Evolutionary conservation across 2,888 invertebrate species (phyloP).

Genomic region (Allygus modestus): DNA sequence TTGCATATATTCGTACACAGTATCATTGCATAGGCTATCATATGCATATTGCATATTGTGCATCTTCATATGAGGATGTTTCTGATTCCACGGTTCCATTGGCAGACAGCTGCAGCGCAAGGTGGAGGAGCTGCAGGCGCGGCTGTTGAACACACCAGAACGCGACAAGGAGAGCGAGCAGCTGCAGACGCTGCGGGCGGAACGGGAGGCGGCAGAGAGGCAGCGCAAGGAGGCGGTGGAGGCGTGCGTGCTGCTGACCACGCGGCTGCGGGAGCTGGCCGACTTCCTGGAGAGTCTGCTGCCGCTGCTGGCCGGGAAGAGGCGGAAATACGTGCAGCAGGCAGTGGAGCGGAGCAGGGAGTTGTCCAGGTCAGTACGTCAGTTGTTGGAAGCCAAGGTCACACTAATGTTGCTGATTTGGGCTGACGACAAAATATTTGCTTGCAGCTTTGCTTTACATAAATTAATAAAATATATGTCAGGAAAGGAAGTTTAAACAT

Average conservation of each 20-base stretch:
- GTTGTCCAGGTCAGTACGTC: conserved; percentile 65
- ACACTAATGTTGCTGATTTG: too few relatives aligned
- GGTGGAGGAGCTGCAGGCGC: conserved; percentile 70
- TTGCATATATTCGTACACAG: too few relatives aligned
- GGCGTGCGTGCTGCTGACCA: conserved; percentile 77
- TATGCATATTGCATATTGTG: too few relatives aligned
- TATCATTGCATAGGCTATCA: too few relatives aligned
- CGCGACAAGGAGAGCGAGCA: conserved; percentile 68
- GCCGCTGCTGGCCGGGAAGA: conserved; percentile 75
- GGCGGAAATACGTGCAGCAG: conserved; percentile 77
- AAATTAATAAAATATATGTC: too few relatives aligned
- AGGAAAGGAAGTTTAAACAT: too few relatives aligned
- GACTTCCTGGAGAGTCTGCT: conserved; percentile 82
- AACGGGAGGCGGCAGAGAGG: conserved; percentile 73
- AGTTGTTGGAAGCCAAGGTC: too few relatives aligned
- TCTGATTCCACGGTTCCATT: too few relatives aligned
- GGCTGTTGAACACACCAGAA: conserved; percentile 70
- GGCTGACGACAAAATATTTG: conserved; percentile 26
- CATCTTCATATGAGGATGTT: too few relatives aligned
- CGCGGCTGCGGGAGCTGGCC: conserved; percentile 81
- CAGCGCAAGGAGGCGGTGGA: conserved; percentile 74
- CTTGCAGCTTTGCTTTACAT: too few relatives aligned
- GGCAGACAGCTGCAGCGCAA: conserved; percentile 68
- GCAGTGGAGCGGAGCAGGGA: conserved; percentile 75
- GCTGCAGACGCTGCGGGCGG: conserved; percentile 71